Evolutionary conservation across 92 coral and sea anemone species (phyloP).

Genomic region (Porites rus): DNA sequence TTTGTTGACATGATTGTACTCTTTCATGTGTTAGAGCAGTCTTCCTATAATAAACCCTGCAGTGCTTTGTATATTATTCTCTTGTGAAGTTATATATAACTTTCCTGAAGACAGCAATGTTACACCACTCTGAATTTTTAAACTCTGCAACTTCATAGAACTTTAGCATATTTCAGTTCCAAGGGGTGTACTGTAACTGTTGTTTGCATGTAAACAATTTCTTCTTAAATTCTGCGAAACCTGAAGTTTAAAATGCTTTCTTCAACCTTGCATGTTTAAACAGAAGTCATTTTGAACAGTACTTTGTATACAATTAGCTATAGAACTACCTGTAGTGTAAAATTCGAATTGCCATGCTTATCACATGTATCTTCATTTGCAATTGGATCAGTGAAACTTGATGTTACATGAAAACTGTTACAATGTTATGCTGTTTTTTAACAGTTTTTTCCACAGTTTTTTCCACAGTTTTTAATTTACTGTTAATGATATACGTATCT

Average conservation of each 20-base stretch:
- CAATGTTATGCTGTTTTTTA: too few species aligned
- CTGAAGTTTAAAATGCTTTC: neutral
- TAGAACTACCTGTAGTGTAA: neutral
- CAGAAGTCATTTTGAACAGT: neutral
- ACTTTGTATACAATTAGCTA: neutral
- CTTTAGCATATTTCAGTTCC: too few species aligned
- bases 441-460: too few species aligned
- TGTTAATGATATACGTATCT: too few species aligned
- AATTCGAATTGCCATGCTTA: neutral
- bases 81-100: too few species aligned
- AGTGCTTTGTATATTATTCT: too few species aligned
- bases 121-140: neutral
- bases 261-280: too few species aligned
- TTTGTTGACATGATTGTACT: constrained; percentile 33
- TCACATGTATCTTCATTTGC: neutral
- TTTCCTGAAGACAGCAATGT: too few species aligned
- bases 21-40: neutral
- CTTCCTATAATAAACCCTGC: too few species aligned
- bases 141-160: neutral
- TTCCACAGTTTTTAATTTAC: too few species aligned
- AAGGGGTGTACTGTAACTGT: too few species aligned
- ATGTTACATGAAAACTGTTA: neutral
- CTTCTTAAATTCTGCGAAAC: constrained; percentile 16
- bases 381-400: neutral
- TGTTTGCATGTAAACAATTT: neutral